Conservation (phyloP, 2,888 invertebrate species). For the Drosophila anomelani region DNA sequence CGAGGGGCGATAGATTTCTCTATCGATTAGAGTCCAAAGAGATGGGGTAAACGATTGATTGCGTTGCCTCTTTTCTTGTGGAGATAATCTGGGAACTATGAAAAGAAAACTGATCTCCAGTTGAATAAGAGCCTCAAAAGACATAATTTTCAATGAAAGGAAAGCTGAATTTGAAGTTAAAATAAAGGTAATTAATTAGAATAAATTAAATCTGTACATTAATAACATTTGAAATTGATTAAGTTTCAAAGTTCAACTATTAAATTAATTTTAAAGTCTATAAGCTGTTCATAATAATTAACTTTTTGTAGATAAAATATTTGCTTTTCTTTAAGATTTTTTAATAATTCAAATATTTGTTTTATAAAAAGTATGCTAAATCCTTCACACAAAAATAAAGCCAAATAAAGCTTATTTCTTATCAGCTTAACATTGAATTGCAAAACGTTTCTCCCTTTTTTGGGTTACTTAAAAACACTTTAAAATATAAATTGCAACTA, state of each 20-base stretch:
- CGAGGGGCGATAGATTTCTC: conserved; percentile 26
- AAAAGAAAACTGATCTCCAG: conserved; percentile 9
- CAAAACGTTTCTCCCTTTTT: background rate
- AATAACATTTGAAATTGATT: background rate
- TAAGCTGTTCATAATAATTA: background rate
- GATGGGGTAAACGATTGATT: conserved; percentile 22
- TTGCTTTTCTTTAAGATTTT: background rate
- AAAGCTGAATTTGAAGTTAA: background rate
- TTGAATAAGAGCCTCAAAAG: background rate
- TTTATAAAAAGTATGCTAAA: background rate
- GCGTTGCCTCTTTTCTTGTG: background rate
- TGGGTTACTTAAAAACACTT: conserved; percentile 3
- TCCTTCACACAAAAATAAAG: background rate
- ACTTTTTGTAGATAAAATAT: background rate
- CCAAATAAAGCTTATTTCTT: background rate
- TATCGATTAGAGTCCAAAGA: conserved; percentile 26
- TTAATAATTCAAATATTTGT: background rate
- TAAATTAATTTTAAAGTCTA: background rate
- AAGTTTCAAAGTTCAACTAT: background rate
- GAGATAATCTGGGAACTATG: background rate
- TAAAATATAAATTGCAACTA: conserved; percentile 26
- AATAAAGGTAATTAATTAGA: background rate
- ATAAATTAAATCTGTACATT: background rate
- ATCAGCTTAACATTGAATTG: background rate
- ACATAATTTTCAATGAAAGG: background rate